phyloP scores from a whole-genome alignment of 2,888 invertebrate species.

The Hyalella azteca region DNA sequence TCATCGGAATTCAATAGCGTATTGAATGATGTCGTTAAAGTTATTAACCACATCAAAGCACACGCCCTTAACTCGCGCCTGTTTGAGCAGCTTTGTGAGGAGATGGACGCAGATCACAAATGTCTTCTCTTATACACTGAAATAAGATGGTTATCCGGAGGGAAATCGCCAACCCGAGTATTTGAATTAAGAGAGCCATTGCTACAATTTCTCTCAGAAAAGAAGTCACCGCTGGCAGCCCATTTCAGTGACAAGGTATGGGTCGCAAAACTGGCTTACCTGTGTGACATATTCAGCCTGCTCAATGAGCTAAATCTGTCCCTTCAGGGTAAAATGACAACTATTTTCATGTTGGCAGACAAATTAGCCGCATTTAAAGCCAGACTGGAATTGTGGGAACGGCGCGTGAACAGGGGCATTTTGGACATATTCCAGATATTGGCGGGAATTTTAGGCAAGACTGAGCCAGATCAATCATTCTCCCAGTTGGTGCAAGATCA shows the following conservation, averaged over 20 bases:
- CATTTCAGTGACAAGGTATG: conserved; percentile 32
- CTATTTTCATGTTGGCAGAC: neutral
- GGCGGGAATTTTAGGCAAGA: neutral
- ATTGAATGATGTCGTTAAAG: conserved; percentile 12
- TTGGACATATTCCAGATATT: neutral
- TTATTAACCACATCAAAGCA: conserved; percentile 17
- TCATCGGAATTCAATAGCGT: neutral
- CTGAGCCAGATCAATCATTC: neutral
- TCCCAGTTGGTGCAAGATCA: neutral
- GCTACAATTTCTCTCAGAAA: neutral
- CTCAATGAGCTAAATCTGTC: conserved; percentile 33
- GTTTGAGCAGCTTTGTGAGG: conserved; percentile 26
- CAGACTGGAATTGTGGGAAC: neutral
- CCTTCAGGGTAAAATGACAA: neutral
- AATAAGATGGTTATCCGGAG: conserved; percentile 26
- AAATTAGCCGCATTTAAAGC: neutral
- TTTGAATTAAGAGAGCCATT: conserved; percentile 21
- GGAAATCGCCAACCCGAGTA: conserved; percentile 31
- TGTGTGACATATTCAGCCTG: neutral
- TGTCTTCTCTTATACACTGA: conserved; percentile 37
- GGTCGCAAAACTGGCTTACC: neutral
- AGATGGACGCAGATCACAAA: conserved; percentile 29
- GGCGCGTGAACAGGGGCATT: neutral
- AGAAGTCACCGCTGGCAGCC: conserved; percentile 32
- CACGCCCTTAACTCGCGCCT: neutral